Conservation (phyloP, 2,888 invertebrate species). For the Drosophila nigritarsus region DNA sequence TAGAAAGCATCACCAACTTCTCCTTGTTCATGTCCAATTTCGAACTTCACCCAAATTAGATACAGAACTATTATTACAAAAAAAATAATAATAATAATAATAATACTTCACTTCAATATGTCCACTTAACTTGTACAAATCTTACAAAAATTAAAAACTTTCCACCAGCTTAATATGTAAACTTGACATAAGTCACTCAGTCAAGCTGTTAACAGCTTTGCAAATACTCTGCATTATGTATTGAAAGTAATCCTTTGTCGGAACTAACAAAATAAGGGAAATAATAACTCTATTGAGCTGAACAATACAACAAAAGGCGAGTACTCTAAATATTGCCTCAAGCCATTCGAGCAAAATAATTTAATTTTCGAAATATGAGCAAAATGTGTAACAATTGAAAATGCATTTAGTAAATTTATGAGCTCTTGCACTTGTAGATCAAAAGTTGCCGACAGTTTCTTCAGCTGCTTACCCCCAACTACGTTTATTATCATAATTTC, state of each 20-base stretch:
- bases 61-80: background rate
- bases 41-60: background rate
- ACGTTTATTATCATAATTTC: slow-evolving; percentile 1
- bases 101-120: background rate
- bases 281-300: slow-evolving; percentile 47
- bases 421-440: background rate
- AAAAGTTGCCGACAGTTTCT: background rate
- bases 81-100: background rate
- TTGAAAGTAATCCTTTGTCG: slow-evolving; percentile 9
- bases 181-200: background rate
- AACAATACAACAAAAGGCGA: slow-evolving; percentile 31
- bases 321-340: slow-evolving; percentile 10
- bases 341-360: background rate
- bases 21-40: background rate
- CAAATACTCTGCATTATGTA: slow-evolving; percentile 12
- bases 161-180: background rate
- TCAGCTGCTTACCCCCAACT: background rate
- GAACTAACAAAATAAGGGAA: slow-evolving; percentile 22
- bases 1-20: background rate
- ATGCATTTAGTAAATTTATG: slow-evolving; percentile 13
- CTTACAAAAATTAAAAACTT: background rate
- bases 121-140: background rate
- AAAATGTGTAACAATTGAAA: slow-evolving; percentile 21
- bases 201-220: background rate
- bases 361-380: slow-evolving; percentile 4